phyloP scores from a whole-genome alignment of 2,888 invertebrate genomes.

The Steinernema carpocapsae region DNA sequence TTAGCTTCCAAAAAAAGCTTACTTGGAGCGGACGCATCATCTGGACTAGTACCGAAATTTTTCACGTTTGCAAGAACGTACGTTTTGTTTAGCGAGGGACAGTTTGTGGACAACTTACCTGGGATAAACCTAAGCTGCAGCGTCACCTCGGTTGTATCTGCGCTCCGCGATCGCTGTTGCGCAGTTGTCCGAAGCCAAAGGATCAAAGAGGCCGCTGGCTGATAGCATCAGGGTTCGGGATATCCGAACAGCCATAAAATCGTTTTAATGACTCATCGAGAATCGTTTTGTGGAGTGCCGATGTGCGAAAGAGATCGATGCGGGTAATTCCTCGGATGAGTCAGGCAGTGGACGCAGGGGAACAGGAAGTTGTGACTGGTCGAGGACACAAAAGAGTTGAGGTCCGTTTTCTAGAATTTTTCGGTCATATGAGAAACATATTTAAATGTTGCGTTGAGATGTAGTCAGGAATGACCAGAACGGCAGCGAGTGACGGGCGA shows the following conservation, averaged over 20 bases:
- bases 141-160: constrained; percentile 5
- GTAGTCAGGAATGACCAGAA: no score
- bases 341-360: not conserved
- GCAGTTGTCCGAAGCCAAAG: constrained; percentile 13
- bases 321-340: not conserved
- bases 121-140: no score
- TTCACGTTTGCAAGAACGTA: no score
- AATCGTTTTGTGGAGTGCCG: constrained; percentile 26
- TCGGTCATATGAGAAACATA: not conserved
- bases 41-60: no score
- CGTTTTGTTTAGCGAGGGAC: no score
- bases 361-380: not conserved
- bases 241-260: constrained; percentile 33
- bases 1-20: no score
- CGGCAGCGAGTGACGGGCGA: not conserved
- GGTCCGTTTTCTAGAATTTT: no score
- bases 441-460: no score
- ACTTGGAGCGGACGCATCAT: no score
- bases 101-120: no score
- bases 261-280: constrained; percentile 34
- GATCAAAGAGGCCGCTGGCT: constrained; percentile 25
- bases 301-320: constrained; percentile 32
- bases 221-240: constrained; percentile 21
- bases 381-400: not conserved
- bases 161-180: constrained; percentile 24